phyloP scores from a whole-genome alignment of 2,797 vertebrate genomes.

The Lepus townsendii region DNA sequence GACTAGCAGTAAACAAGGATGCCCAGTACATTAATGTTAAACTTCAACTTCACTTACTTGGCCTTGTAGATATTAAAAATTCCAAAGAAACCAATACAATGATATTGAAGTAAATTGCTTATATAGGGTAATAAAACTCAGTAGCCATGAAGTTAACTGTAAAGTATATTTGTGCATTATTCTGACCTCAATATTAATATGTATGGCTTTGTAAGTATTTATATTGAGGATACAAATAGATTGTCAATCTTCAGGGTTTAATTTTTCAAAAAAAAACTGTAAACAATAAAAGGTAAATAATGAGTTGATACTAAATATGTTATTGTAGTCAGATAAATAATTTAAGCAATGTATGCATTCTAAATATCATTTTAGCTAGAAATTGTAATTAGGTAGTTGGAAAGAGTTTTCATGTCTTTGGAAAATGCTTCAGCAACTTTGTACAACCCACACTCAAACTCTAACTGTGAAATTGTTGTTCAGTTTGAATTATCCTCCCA shows the following conservation, averaged over 20 bases:
- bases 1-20: not conserved
- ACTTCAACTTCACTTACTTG: not conserved
- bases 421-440: slow-evolving; percentile 23
- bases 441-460: slow-evolving; percentile 66
- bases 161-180: not conserved
- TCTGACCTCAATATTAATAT: not conserved
- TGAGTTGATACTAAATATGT: not conserved
- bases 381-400: not conserved
- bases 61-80: not conserved
- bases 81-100: not conserved
- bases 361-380: not conserved
- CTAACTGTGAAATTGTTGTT: slow-evolving; percentile 70
- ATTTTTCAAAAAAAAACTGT: slow-evolving; percentile 26
- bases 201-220: slow-evolving; percentile 21
- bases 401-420: slow-evolving; percentile 40
- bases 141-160: not conserved
- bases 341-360: not conserved
- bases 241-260: not conserved
- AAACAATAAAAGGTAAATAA: not conserved
- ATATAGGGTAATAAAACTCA: not conserved
- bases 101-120: slow-evolving; percentile 5
- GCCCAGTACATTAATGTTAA: not conserved
- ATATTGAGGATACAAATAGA: not conserved
- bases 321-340: slow-evolving; percentile 24
- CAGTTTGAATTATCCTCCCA: slow-evolving; percentile 73